Base-by-base conservation (phyloP, 2,797 vertebrate species). In the Austrolebias charrua region DNA sequence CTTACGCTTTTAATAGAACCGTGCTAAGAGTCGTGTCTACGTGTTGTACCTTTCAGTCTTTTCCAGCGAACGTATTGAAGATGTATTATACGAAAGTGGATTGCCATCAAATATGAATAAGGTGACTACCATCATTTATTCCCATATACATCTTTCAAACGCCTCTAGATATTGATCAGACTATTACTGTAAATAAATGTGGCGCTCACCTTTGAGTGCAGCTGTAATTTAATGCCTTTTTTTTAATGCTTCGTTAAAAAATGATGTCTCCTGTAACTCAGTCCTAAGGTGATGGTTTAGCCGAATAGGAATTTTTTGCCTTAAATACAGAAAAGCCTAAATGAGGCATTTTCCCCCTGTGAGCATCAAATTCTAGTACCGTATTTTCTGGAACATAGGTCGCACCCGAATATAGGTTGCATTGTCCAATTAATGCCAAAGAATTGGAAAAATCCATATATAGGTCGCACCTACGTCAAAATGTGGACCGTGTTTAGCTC, bases 311-410 rank as follows among this genome's bases (percentile, higher is more conserved):
- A 81, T 59, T 3, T 76, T 78, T 71, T 78, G 89, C 89, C 89
- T 92, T 90, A 90, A 80, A 80, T 79, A 80, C 60, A 83, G 51
- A 84, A 33, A 6, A 81, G 80, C 82, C 85, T 80, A 87, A 88
- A 85, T 71, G 60, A 67, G 72, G 72, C 82, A 75, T 78, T 72
- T n/a, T 38, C 70, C 75, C 71, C 80, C 60, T 60, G 57, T 70
- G 81, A 73, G 50, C 62, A 51, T 76, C 46, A 60, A 71, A 73
- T 72, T 62, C 38, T 70, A 68, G 75, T n/a, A n/a, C n/a, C n/a
- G n/a, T n/a, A n/a, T n/a, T n/a, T n/a, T n/a, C n/a, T n/a, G n/a
- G n/a, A n/a, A n/a, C n/a, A n/a, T n/a, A n/a, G n/a, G n/a, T n/a
- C n/a, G n/a, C n/a, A n/a, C n/a, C n/a, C n/a, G n/a, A n/a, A n/a